Conservation (phyloP, 2,888 invertebrate genomes). For the Sycophila texana region DNA sequence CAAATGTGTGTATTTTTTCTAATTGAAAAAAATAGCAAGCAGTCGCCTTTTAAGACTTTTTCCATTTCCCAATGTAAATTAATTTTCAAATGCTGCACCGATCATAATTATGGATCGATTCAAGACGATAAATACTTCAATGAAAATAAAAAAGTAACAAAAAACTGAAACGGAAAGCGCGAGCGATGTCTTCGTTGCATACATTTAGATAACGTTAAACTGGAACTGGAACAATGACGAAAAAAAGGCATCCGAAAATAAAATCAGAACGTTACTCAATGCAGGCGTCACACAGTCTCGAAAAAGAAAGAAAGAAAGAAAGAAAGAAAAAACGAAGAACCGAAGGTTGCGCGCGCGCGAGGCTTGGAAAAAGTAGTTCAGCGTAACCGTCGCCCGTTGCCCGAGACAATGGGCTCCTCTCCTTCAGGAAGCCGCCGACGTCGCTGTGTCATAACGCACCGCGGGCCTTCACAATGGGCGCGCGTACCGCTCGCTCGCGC, state of each 20-base stretch:
- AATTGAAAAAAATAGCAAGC: neutral
- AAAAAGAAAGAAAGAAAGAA: neutral
- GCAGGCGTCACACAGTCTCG: neutral
- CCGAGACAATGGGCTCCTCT: constrained; percentile 33
- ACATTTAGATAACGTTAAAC: too few species aligned
- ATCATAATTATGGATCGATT: too few species aligned
- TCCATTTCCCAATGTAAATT: too few species aligned
- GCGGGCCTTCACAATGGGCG: constrained; percentile 42
- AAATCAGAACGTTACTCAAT: neutral
- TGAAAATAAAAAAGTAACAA: too few species aligned
- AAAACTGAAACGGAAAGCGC: too few species aligned
- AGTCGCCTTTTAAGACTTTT: too few species aligned
- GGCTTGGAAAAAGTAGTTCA: constrained; percentile 33
- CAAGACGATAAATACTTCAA: too few species aligned
- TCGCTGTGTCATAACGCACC: constrained; percentile 32
- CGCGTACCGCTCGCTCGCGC: neutral
- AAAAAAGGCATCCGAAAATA: neutral
- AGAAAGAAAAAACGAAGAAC: neutral
- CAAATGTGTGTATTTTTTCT: neutral
- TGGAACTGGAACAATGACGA: neutral
- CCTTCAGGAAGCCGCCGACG: constrained; percentile 13
- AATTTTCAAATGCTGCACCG: too few species aligned
- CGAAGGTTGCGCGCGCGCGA: neutral
- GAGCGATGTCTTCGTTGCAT: too few species aligned
- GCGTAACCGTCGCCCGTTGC: constrained; percentile 36